Base-by-base conservation (phyloP, 2,888 invertebrate species). In the Chironomus riparius region DNA sequence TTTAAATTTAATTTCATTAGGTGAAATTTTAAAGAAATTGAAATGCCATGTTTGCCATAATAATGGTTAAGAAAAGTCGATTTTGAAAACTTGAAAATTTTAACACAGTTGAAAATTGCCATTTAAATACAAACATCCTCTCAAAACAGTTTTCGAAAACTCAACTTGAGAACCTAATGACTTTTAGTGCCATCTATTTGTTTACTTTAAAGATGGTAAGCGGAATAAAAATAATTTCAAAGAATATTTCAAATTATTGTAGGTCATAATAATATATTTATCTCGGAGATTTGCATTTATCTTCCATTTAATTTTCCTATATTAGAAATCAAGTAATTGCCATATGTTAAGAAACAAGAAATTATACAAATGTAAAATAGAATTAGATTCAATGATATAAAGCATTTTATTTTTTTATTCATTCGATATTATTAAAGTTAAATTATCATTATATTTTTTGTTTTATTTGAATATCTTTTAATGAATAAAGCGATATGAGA, bases 361-460 rank as follows among this genome's bases (percentile, higher is more conserved):
- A 21, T 62, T 65, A 65, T 22, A 22, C 7, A 13, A 56, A 56
- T 5, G 2, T n/a, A 38, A 38, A 38, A 10, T 10, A 38, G 38
- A 38, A 10, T 38, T 38, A 38, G 38, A 38, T 38, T 38, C 1
- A 38, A 38, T 38, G 10, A 38, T 38, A 38, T 10, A 10, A 38
- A 38, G 10, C 38, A 2, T 38, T 2, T 38, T 38, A 7, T 10
- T 15, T 56, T n/a, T 56, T 56, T 56, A 24, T 22, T 65, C 65
- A 56, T 65, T 10, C 65, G 65, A 65, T 65, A 65, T 65, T 65
- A 65, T 65, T 65, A 65, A 65, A 24, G 65, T 24, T 65, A 13
- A 65, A 65, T 65, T 18, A 4, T 56, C 18, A 12, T 21, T 65
- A 3, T 65, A 24, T 2, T 12, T 24, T 65, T 56, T 56, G 15